Evolutionary conservation across 2,888 invertebrate species (phyloP), one percentile per base, ranked within the genome.

Genomic region (Himalopsyche anomala): DNA sequence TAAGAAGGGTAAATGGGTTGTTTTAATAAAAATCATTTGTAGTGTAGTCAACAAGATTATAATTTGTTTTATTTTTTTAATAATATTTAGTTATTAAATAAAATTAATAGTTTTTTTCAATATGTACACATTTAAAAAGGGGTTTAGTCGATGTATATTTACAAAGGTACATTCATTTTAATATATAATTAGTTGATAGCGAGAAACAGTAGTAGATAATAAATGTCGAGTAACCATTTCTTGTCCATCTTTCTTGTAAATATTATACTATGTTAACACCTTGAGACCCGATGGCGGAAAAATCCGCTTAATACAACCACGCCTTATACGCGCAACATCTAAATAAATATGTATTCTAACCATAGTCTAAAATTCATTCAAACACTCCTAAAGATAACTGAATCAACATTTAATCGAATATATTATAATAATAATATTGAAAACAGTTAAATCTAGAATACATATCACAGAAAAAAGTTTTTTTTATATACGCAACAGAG

Each of bases 131-230:
- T 85, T 51, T 88, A 86, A 92, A 92, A 91, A 91, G 92, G 28
- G 93, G 92, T 92, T 92, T 93, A 92, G 92, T 93, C 91, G 91
- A 91, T 92, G 93, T 93, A 93, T 93, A 93, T 93, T 93, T 93
- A 93, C 93, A 93, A 93, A 93, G 93, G 93, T 93, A 93, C 88
- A 88, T 85, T 88, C 86, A 88, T 87, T 87, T 85, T 85, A 86
- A 86, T 84, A 85, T 87, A 84, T 84, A 88, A 88, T 88, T 88
- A 88, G 88, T 87, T 84, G 80, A 87, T 87, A 86, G 88, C 86
- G 86, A 87, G 87, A 88, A 83, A 87, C 87, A 86, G 87, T 87
- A 87, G 85, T 83, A 83, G 74, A 85, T 85, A 42, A 36, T 74
- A 83, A 85, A 85, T 15, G 56, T 83, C 81, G 85, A 85, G 83